Evolutionary conservation across 2,797 vertebrate species (phyloP).

Genomic region (Pygocentrus nattereri): DNA sequence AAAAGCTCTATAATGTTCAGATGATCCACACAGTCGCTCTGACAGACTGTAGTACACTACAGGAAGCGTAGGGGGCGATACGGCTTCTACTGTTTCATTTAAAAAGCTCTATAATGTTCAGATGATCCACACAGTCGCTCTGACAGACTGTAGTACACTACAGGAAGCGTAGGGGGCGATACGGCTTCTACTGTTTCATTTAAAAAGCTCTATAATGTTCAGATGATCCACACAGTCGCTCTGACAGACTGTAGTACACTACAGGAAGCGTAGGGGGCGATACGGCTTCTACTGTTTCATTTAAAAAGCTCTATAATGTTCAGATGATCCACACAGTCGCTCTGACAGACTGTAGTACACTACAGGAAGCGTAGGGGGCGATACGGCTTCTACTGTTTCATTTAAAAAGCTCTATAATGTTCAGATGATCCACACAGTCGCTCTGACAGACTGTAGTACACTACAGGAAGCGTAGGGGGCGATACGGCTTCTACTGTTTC

Average conservation of each 20-base stretch:
- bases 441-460: not conserved
- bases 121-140: too few species aligned
- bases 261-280: not conserved
- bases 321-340: too few species aligned
- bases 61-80: not conserved
- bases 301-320: too few species aligned
- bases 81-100: not conserved
- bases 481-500: not conserved
- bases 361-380: not conserved
- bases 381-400: not conserved
- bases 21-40: too few species aligned
- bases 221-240: too few species aligned
- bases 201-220: too few species aligned
- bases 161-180: not conserved
- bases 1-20: too few species aligned
- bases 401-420: too few species aligned
- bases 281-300: not conserved
- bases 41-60: not conserved
- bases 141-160: not conserved
- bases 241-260: not conserved
- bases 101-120: too few species aligned
- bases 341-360: not conserved
- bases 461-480: not conserved
- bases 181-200: not conserved
- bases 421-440: too few species aligned